Evolutionary conservation across 2,797 vertebrate genomes (phyloP), one percentile per base, ranked within the genome.

Genomic region (Cheirogaleus major): DNA sequence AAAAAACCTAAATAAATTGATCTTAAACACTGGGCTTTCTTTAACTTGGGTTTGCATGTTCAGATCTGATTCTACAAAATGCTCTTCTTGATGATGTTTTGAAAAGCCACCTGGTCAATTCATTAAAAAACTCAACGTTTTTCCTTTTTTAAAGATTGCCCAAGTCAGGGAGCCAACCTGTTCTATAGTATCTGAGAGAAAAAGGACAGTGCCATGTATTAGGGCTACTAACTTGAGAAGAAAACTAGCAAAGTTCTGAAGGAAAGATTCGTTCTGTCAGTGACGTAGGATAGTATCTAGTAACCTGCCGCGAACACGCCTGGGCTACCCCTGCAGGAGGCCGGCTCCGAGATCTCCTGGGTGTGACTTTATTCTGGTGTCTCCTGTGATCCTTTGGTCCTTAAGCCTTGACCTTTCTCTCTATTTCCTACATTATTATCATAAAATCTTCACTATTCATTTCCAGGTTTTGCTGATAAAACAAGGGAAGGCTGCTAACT

Each of bases 401-500:
- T 73, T 80, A 75, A 35, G 50, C 15, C 67, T 89, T 81, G 48
- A 50, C 35, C 50, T 81, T 79, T 93, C 17, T 73, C n/a, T 69
- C 41, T 75, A 41, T 85, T 82, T 78, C 20, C 70, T 72, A 27
- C 30, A 52, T 88, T 59, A 57, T 73, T 59, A 35, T 59, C 41
- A 27, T 25, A 73, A 80, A 15, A 20, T 45, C 55, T 69, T 91
- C 55, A 3, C 14, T 63, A 43, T 80, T 95, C 15, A 76, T 82
- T 93, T 96, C 87, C 82, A 80, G 0, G 4, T 48, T 89, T 95
- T 81, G 78, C 35, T 70, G 96, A 97, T 94, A 93, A 96, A 98
- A 96, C 96, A 96, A 97, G 98, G 93, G 97, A 75, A 92, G 69
- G 1, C 90, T 88, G 79, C 80, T 96, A 97, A 98, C 97, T 93